phyloP scores from a whole-genome alignment of 2,113 vertebrate genomes.

The Glaucomys volans region DNA sequence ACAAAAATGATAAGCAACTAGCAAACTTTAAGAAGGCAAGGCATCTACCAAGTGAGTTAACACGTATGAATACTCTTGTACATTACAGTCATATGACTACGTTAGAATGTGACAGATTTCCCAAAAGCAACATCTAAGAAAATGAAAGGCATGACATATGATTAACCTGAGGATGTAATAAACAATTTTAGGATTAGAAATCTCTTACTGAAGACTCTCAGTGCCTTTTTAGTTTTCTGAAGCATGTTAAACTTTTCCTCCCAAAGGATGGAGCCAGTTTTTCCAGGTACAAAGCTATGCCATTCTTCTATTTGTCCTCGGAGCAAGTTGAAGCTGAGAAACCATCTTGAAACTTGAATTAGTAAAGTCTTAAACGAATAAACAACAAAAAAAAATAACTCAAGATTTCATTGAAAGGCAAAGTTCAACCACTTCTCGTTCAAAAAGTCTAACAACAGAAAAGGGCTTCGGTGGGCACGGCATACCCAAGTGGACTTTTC shows the following conservation, averaged over 20 bases:
- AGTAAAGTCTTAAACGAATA: conserved; percentile 49
- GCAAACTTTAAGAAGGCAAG: conserved; percentile 13
- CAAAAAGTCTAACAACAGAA: conserved; percentile 75
- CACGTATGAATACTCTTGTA: background rate
- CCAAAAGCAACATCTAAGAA: background rate
- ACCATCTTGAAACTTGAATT: conserved; percentile 53
- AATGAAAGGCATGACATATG: background rate
- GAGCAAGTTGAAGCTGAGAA: conserved; percentile 71
- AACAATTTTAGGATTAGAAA: background rate
- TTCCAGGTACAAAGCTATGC: background rate
- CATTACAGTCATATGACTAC: background rate
- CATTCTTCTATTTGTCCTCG: conserved; percentile 45
- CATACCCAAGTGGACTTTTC: conserved; percentile 65
- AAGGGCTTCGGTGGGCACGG: conserved; percentile 70
- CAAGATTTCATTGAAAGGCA: conserved; percentile 65
- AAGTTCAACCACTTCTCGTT: conserved; percentile 73
- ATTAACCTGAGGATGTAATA: background rate
- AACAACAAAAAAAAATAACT: background rate
- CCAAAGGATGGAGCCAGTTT: background rate
- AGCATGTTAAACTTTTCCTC: background rate
- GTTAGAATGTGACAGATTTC: background rate
- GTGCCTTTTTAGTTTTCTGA: background rate
- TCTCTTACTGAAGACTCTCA: background rate
- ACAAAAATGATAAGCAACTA: background rate
- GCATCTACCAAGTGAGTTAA: background rate